These are phyloP conservation scores for Glaucomys volans DNA, from an alignment of 2,113 vertebrate genomes.

Conservation along the genomic window DNA sequence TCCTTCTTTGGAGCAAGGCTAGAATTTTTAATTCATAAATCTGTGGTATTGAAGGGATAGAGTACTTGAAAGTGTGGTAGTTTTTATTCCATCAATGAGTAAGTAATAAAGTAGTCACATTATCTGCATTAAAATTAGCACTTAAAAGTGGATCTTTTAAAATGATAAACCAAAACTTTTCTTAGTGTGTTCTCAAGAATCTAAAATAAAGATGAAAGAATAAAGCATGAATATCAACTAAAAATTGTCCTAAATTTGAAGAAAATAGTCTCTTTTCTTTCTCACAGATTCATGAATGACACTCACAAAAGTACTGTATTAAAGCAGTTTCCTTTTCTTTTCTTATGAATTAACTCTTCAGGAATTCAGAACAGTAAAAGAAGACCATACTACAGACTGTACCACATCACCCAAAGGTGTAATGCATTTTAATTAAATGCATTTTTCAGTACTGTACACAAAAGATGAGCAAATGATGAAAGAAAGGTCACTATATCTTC, in stretches of 20 bases:
- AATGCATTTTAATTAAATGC: constrained; percentile 25
- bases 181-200: background rate
- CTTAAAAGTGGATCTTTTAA: background rate
- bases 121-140: constrained; percentile 39
- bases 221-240: background rate
- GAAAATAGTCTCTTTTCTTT: background rate
- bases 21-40: background rate
- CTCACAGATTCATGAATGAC: background rate
- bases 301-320: background rate
- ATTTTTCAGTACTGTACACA: constrained; percentile 18
- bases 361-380: constrained; percentile 25
- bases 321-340: constrained; percentile 33
- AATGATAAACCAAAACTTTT: background rate
- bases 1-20: background rate
- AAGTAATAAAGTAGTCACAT: background rate
- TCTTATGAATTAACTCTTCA: constrained; percentile 19
- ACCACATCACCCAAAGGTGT: constrained; percentile 10
- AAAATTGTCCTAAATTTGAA: constrained; percentile 42
- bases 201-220: background rate
- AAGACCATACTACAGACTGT: background rate
- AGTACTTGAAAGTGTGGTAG: background rate
- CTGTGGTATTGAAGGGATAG: background rate
- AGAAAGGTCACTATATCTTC: background rate
- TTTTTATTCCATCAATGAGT: background rate
- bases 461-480: constrained; percentile 1